Base-by-base conservation (phyloP, 92 coral and sea anemone genomes). In the Micromussa lordhowensis region DNA sequence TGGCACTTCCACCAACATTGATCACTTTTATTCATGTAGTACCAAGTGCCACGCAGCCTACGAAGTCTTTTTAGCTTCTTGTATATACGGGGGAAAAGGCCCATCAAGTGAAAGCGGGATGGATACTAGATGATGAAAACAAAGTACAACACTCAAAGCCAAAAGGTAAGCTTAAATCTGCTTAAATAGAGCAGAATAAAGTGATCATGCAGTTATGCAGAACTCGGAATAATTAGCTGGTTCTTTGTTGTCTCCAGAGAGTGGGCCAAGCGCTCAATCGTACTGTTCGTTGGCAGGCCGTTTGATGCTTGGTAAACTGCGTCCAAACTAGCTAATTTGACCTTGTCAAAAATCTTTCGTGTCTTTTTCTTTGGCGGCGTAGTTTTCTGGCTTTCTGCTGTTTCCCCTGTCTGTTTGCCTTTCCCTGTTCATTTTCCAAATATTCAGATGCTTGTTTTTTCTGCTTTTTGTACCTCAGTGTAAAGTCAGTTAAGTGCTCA, bases 21-120 rank as follows among this genome's bases (percentile, higher is more conserved):
- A n/a, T n/a, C n/a, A n/a, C n/a, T n/a, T n/a, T n/a, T n/a, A n/a
- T n/a, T n/a, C n/a, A n/a, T n/a, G n/a, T n/a, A n/a, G n/a, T n/a
- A n/a, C n/a, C n/a, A n/a, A n/a, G n/a, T n/a, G n/a, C n/a, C n/a
- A n/a, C n/a, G n/a, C n/a, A n/a, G n/a, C n/a, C n/a, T n/a, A n/a
- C n/a, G n/a, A n/a, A n/a, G n/a, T n/a, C n/a, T n/a, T n/a, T n/a
- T n/a, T n/a, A n/a, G n/a, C n/a, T n/a, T n/a, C n/a, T n/a, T n/a
- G n/a, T n/a, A n/a, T n/a, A 44, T 44, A 44, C 51, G 8, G 8
- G 51, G 51, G 51, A 82, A 74, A 75, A 73, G 77, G 19, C 68
- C 53, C 84, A 88, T 40, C 77, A 75, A 64, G 70, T 88, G 48
- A 88, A 88, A 68, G 91, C 91, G 32, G 83, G 88, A 72, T 88